A percentile compares a stretch with the other conserved stretches of the same genome.
These are phyloP conservation scores for Netelia inedita DNA, from an alignment of 2,888 invertebrate species.

Conservation along the genomic window DNA sequence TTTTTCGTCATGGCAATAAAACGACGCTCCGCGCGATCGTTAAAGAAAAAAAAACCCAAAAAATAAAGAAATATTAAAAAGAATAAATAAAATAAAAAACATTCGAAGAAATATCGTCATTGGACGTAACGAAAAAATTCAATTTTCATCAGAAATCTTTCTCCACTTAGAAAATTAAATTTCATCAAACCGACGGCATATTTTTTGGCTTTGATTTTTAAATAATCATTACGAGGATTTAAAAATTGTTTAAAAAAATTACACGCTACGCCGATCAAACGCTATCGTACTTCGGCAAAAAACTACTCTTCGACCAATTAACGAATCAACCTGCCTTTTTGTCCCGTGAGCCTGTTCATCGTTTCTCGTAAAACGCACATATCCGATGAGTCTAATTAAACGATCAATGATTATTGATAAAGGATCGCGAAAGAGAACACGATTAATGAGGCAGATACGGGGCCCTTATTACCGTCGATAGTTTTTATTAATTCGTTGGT, in stretches of 20 bases:
- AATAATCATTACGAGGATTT: not conserved
- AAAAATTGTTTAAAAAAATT: constrained; percentile 6
- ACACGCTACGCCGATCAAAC: not conserved
- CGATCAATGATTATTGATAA: constrained; percentile 69
- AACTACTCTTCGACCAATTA: constrained; percentile 62
- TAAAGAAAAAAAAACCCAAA: not conserved
- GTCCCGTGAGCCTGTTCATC: constrained; percentile 13
- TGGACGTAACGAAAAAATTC: too few species aligned
- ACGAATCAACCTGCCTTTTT: constrained; percentile 46
- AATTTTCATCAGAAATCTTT: too few species aligned
- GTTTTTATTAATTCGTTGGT: constrained; percentile 65
- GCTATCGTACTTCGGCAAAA: constrained; percentile 50
- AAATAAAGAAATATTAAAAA: not conserved
- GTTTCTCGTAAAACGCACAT: constrained; percentile 19
- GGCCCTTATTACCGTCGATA: constrained; percentile 62
- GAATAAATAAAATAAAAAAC: too few species aligned
- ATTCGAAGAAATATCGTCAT: too few species aligned
- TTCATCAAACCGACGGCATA: too few species aligned
- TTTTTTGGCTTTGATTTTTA: not conserved
- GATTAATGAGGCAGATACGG: constrained; percentile 65
- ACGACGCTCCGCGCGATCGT: constrained; percentile 11
- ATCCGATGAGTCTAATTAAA: constrained; percentile 62
- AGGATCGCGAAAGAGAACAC: constrained; percentile 50
- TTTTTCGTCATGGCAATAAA: constrained; percentile 28
- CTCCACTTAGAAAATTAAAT: too few species aligned